These are phyloP conservation scores for Azemiops feae DNA, from an alignment of 2,113 vertebrate genomes.

Conservation along the genomic window DNA sequence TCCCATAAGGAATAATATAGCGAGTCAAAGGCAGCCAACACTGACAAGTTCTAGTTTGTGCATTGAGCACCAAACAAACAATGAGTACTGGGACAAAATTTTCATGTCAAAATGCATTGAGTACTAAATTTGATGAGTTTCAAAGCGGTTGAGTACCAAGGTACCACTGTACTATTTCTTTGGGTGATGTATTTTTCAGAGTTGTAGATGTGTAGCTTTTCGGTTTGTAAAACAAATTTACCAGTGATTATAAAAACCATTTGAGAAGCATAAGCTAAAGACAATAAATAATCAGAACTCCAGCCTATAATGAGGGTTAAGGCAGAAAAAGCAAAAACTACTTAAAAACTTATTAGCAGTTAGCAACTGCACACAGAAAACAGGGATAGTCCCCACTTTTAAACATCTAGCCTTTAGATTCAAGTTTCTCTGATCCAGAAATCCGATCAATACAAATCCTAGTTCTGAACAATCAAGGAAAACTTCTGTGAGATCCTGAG, in stretches of 20 bases:
- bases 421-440: background rate
- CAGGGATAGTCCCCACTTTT: background rate
- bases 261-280: background rate
- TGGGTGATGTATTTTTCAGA: background rate
- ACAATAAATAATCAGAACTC: background rate
- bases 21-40: no score
- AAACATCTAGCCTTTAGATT: background rate
- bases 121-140: no score
- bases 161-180: background rate
- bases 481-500: background rate
- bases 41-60: no score
- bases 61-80: no score
- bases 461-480: background rate
- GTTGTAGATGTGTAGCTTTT: background rate
- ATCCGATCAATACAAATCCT: background rate
- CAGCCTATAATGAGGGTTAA: background rate
- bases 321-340: background rate
- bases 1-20: no score
- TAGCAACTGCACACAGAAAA: background rate
- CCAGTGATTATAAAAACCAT: background rate
- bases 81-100: no score
- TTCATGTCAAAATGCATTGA: no score
- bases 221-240: background rate
- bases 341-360: background rate
- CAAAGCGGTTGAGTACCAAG: no score